These are phyloP conservation scores for Agrochola lychnidis DNA, from an alignment of 2,888 invertebrate species.

Conservation along the genomic window DNA sequence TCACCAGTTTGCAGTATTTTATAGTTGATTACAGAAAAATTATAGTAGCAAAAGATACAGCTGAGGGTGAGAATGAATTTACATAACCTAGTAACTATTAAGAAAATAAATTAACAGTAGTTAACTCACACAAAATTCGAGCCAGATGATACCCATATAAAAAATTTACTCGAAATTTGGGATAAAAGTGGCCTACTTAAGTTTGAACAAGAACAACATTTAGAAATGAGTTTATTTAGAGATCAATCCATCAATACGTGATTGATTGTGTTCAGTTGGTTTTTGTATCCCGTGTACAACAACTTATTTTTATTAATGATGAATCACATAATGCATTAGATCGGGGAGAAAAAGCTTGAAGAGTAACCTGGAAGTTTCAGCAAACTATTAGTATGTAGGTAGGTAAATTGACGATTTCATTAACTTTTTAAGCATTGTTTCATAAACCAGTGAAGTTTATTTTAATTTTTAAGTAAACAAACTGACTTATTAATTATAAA, in stretches of 20 bases:
- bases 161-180: not conserved
- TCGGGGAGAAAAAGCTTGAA: not conserved
- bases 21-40: not conserved
- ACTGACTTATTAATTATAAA: no score
- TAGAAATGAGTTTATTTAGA: conserved; percentile 47
- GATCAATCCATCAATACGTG: conserved; percentile 75
- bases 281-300: conserved; percentile 17
- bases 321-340: conserved; percentile 28
- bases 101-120: not conserved
- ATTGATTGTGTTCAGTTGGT: conserved; percentile 71
- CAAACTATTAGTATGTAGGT: not conserved
- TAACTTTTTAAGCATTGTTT: not conserved
- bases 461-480: no score
- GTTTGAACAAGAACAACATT: conserved; percentile 30
- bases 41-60: not conserved
- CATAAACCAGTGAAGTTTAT: not conserved
- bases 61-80: not conserved
- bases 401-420: not conserved
- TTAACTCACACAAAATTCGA: not conserved
- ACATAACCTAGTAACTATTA: not conserved
- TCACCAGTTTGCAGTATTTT: not conserved
- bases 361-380: not conserved
- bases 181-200: conserved; percentile 10
- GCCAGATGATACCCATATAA: not conserved
- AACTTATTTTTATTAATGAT: conserved; percentile 35